phyloP scores from a whole-genome alignment of 37 sponge, comb jelly and placozoan genomes.

The Ephydatia muelleri region DNA sequence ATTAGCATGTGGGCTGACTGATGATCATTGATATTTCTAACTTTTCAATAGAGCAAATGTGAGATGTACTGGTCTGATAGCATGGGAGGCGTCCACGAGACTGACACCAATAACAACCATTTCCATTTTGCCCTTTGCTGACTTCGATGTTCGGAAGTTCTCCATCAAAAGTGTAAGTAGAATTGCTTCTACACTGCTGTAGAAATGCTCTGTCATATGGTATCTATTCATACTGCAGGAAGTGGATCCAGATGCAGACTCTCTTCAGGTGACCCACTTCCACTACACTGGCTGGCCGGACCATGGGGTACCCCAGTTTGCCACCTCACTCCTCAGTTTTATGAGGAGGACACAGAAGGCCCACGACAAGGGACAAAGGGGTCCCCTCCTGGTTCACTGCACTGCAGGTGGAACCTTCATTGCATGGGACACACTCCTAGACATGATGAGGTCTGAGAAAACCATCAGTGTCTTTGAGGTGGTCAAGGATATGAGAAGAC shows the following conservation, averaged over 20 bases:
- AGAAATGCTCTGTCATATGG: too few relatives aligned
- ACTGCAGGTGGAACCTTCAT: slow-evolving; percentile 89
- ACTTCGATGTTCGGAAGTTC: slow-evolving; percentile 65
- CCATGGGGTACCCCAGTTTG: slow-evolving; percentile 86
- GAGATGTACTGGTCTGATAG: too few relatives aligned
- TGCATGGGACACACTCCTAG: slow-evolving; percentile 57
- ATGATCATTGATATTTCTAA: too few relatives aligned
- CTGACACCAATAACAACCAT: slow-evolving; percentile 71
- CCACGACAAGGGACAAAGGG: slow-evolving; percentile 22
- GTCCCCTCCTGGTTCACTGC: slow-evolving; percentile 82
- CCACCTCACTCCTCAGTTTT: slow-evolving; percentile 76
- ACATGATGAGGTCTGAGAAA: too few relatives aligned
- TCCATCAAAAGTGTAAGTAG: slow-evolving; percentile 46
- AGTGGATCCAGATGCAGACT: slow-evolving; percentile 4
- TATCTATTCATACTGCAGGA: slow-evolving; percentile 7
- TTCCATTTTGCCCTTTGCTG: slow-evolving; percentile 59
- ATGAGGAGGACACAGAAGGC: too few relatives aligned
- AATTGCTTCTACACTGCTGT: neutral
- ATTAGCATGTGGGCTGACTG: too few relatives aligned
- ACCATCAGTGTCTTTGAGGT: too few relatives aligned
- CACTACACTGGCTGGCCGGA: too few relatives aligned
- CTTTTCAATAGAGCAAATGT: too few relatives aligned
- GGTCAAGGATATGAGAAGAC: too few relatives aligned
- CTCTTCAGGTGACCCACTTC: slow-evolving; percentile 56
- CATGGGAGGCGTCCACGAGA: too few relatives aligned